These are phyloP conservation scores for Propithecus coquereli DNA, from an alignment of 2,113 vertebrate species.

Conservation along the genomic window DNA sequence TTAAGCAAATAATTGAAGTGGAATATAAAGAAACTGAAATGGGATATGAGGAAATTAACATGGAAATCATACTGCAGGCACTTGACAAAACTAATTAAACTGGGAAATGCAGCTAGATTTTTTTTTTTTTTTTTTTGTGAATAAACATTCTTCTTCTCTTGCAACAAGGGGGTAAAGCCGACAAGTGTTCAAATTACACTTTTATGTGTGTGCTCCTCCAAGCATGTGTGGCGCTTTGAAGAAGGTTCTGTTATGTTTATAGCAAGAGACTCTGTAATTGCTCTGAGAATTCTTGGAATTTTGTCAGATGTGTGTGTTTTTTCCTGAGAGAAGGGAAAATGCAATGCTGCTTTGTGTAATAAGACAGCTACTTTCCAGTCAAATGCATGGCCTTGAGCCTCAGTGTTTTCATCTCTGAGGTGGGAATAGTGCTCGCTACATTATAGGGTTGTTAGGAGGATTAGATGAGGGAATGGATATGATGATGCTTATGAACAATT, in stretches of 20 bases:
- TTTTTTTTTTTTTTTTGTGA: not conserved
- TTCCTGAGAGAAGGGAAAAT: not conserved
- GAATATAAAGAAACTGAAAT: constrained; percentile 74
- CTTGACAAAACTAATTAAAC: constrained; percentile 75
- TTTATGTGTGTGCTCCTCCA: constrained; percentile 48
- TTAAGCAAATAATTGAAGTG: constrained; percentile 78
- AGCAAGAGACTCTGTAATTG: constrained; percentile 43
- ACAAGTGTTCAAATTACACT: constrained; percentile 3
- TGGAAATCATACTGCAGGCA: constrained; percentile 68
- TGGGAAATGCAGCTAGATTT: constrained; percentile 61
- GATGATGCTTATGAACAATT: not conserved
- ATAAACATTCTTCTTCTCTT: constrained; percentile 65
- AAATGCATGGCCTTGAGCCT: not conserved
- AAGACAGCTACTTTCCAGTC: not conserved
- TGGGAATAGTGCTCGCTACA: not conserved
- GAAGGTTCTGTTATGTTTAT: constrained; percentile 44
- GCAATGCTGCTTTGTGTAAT: not conserved
- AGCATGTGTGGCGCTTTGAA: constrained; percentile 25
- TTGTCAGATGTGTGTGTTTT: constrained; percentile 19
- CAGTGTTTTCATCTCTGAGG: not conserved
- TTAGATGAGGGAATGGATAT: not conserved
- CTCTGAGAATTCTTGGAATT: constrained; percentile 60
- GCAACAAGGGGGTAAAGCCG: constrained; percentile 64
- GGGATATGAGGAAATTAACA: constrained; percentile 64
- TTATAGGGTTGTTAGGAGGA: not conserved